A percentile compares a stretch with the other conserved stretches of the same genome.
These are phyloP conservation scores for Eulacestoma nigropectus DNA, from an alignment of 2,113 vertebrate genomes.

Conservation along the genomic window DNA sequence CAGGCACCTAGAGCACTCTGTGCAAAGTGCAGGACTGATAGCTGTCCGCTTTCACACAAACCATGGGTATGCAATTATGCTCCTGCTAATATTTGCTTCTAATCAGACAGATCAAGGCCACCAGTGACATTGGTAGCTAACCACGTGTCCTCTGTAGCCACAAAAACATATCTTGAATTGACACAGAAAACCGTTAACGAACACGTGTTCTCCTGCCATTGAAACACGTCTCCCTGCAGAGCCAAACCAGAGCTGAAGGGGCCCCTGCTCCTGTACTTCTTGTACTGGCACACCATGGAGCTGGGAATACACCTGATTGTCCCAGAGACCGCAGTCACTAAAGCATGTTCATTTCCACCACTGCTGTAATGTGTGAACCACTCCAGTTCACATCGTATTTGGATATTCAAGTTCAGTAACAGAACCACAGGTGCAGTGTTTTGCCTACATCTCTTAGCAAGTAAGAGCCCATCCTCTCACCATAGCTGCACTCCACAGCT, in stretches of 20 bases:
- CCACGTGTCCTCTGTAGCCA: neutral
- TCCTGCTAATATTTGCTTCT: neutral
- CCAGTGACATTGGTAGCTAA: neutral
- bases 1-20: neutral
- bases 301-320: neutral
- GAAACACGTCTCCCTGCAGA: neutral
- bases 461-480: neutral
- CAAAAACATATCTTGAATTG: rapidly evolving
- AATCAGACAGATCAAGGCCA: neutral
- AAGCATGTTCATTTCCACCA: neutral
- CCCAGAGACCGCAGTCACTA: neutral
- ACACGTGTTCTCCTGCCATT: neutral
- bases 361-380: neutral
- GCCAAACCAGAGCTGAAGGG: rapidly evolving
- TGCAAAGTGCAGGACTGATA: neutral
- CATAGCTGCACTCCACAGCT: neutral
- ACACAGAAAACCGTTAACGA: neutral
- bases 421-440: neutral
- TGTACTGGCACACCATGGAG: neutral
- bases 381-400: neutral
- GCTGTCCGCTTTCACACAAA: neutral
- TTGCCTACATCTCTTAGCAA: neutral
- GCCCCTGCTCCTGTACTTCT: neutral
- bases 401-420: neutral
- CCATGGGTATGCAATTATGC: neutral